Conservation (phyloP, 2,797 vertebrate species). For the Bradypodion pumilum region DNA sequence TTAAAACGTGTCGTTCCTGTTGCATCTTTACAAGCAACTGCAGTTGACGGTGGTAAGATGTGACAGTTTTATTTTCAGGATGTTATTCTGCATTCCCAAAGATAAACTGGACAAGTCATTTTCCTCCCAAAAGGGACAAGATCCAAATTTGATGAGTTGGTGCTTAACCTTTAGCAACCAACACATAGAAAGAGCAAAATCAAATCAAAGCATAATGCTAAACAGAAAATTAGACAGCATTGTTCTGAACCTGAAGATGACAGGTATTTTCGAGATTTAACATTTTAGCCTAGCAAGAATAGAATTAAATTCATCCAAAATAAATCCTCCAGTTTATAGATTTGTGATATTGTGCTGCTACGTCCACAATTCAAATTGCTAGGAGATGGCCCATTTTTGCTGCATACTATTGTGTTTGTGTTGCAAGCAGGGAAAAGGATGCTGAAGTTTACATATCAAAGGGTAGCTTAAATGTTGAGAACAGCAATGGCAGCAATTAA, state of each 20-base stretch:
- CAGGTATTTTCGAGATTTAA: constrained; percentile 80
- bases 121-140: constrained; percentile 20
- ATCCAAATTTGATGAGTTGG: neutral
- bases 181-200: constrained; percentile 50
- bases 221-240: constrained; percentile 74
- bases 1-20: too few relatives aligned
- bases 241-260: constrained; percentile 75
- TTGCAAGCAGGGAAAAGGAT: too few relatives aligned
- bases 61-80: neutral
- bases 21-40: neutral
- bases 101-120: neutral
- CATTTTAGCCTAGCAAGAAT: constrained; percentile 78
- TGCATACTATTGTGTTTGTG: too few relatives aligned
- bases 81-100: constrained; percentile 20
- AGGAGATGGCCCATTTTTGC: too few relatives aligned
- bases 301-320: too few relatives aligned
- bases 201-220: constrained; percentile 72
- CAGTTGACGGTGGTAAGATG: neutral
- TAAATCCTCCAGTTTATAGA: too few relatives aligned
- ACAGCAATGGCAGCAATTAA: too few relatives aligned
- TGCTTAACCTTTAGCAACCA: constrained; percentile 41
- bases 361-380: too few relatives aligned
- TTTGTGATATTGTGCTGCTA: too few relatives aligned
- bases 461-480: too few relatives aligned
- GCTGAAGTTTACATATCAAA: too few relatives aligned